Conservation (phyloP, 1,140 invertebrate genomes). For the Oedothorax gibbosus region DNA sequence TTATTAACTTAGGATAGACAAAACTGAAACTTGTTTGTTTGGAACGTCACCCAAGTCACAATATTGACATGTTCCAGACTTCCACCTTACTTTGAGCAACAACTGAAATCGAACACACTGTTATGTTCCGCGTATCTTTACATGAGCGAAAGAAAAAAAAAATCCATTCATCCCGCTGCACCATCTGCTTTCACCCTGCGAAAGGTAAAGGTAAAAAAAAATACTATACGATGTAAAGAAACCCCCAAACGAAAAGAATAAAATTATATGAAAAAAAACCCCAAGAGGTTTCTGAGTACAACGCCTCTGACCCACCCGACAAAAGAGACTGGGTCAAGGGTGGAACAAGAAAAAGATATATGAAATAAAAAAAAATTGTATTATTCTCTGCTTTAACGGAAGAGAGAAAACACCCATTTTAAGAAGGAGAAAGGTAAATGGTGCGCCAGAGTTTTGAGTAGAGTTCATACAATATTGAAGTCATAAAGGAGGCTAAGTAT, state of each 20-base stretch:
- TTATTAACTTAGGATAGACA: too few species aligned
- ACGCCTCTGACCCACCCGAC: constrained; percentile 14
- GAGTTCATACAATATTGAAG: too few species aligned
- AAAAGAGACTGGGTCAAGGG: constrained; percentile 51
- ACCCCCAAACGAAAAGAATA: neutral
- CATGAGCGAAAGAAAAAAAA: too few species aligned
- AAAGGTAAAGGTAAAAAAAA: neutral
- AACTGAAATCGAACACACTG: too few species aligned
- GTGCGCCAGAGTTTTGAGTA: neutral
- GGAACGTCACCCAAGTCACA: too few species aligned
- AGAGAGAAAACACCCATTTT: constrained; percentile 16
- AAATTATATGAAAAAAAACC: neutral
- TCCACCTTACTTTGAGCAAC: too few species aligned
- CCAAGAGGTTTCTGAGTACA: neutral
- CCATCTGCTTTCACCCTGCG: constrained; percentile 4
- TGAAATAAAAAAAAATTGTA: constrained; percentile 15
- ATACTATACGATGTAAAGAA: neutral
- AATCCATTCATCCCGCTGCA: constrained; percentile 15
- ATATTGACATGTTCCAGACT: too few species aligned
- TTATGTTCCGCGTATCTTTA: too few species aligned
- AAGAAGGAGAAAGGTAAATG: neutral
- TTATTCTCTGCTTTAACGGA: constrained; percentile 12
- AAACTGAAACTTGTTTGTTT: too few species aligned
- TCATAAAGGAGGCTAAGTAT: too few species aligned
- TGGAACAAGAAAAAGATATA: constrained; percentile 31